Conservation (phyloP, 37 sponge, comb jelly and placozoan genomes). For the Petrosia ficiformis region DNA sequence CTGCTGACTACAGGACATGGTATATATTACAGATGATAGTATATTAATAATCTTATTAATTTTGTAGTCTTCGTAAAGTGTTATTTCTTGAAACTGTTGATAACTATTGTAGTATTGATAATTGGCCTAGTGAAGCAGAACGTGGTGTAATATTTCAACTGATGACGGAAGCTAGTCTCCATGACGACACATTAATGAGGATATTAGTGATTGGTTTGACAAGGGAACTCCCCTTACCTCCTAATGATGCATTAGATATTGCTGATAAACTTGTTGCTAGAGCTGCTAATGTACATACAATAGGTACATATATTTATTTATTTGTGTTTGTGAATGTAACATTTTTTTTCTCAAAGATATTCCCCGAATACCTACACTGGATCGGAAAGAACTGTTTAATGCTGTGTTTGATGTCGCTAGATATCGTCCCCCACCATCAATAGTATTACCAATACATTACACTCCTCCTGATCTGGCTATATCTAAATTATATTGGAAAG, state of each 20-base stretch:
- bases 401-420: slow-evolving; percentile 71
- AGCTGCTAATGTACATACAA: slow-evolving; percentile 83
- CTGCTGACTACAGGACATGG: slow-evolving; percentile 67
- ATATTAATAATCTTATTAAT: slow-evolving; percentile 14
- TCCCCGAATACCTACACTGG: slow-evolving; percentile 53
- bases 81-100: slow-evolving; percentile 82
- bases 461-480: slow-evolving; percentile 83
- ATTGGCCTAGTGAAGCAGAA: slow-evolving; percentile 89
- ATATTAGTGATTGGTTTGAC: slow-evolving; percentile 78
- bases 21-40: slow-evolving; percentile 5
- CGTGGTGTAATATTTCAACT: slow-evolving; percentile 70
- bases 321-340: too few relatives aligned
- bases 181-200: slow-evolving; percentile 89
- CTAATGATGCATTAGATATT: slow-evolving; percentile 85
- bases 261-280: slow-evolving; percentile 85
- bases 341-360: slow-evolving; percentile 32
- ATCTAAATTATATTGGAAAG: slow-evolving; percentile 94
- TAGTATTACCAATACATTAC: slow-evolving; percentile 80
- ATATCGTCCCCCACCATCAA: slow-evolving; percentile 68
- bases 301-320: too few relatives aligned
- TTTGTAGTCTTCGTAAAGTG: slow-evolving; percentile 55
- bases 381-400: slow-evolving; percentile 66
- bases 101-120: slow-evolving; percentile 75
- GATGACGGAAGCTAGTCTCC: slow-evolving; percentile 73
- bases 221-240: slow-evolving; percentile 80